Evolutionary conservation across 2,797 vertebrate genomes (phyloP).

Genomic region (Apogon hyalosoma): DNA sequence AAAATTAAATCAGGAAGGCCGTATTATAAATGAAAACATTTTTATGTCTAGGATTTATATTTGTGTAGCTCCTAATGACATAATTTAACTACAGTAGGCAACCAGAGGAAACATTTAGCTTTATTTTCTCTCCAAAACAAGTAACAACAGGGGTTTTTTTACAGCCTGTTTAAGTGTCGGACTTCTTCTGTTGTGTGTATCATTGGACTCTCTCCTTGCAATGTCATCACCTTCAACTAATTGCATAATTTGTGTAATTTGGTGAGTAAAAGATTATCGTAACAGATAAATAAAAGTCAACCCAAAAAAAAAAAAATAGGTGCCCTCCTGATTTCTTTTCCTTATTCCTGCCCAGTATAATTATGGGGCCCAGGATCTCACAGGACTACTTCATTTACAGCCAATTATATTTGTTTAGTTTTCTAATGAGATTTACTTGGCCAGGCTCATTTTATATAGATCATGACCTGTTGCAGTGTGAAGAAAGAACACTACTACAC

Average conservation of each 20-base stretch:
- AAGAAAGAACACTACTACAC: slow-evolving; percentile 39
- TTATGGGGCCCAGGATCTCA: slow-evolving; percentile 22
- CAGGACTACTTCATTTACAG: slow-evolving; percentile 56
- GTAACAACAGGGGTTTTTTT: slow-evolving; percentile 27
- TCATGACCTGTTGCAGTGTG: slow-evolving; percentile 37
- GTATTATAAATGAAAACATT: too few relatives aligned
- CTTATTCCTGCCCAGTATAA: slow-evolving; percentile 22
- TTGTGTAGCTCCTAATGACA: background rate
- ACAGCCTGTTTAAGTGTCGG: slow-evolving; percentile 18
- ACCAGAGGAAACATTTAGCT: slow-evolving; percentile 2
- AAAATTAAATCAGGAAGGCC: too few relatives aligned
- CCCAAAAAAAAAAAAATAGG: slow-evolving; percentile 27
- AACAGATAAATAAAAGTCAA: slow-evolving; percentile 3
- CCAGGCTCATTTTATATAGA: slow-evolving; percentile 41
- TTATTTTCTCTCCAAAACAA: slow-evolving; percentile 21
- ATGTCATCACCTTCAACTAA: slow-evolving; percentile 41
- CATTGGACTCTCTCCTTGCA: slow-evolving; percentile 7
- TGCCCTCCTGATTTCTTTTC: slow-evolving; percentile 35
- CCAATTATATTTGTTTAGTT: slow-evolving; percentile 61
- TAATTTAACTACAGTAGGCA: slow-evolving; percentile 13
- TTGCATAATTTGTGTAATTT: slow-evolving; percentile 18
- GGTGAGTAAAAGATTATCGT: slow-evolving; percentile 43
- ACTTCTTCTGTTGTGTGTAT: slow-evolving; percentile 4
- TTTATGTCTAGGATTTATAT: too few relatives aligned
- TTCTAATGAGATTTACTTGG: slow-evolving; percentile 52